Evolutionary conservation across 2,888 invertebrate species (phyloP), one percentile per base, ranked within the genome.

Genomic region (Caenorhabditis drosophilae): DNA sequence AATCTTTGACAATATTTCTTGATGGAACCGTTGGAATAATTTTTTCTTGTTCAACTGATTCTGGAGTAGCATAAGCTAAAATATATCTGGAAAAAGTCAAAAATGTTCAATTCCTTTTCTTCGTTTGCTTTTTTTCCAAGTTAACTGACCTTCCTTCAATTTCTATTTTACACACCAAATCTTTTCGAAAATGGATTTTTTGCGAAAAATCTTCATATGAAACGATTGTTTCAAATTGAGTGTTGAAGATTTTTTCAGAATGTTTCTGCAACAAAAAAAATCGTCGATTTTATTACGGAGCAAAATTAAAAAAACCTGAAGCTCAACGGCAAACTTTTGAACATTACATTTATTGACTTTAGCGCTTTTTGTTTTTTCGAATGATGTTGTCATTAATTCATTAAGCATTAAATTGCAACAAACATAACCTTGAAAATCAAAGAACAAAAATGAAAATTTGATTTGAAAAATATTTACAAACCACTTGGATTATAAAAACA

Each of bases 401-500:
- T 77, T 77, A 41, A 77, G 67, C 38, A 63, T 52, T 12, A 68
- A 59, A 41, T 73, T 77, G 53, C 77, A 77, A 60, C 77, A 77
- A 4, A 75, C 75, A 41, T 77, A 77, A 12, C 76, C 73, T 59
- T 40, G 52, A 48, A n/a, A 31, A 23, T 12, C n/a, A n/a, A n/a
- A n/a, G n/a, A n/a, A n/a, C n/a, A n/a, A n/a, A n/a, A n/a, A n/a
- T n/a, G n/a, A n/a, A n/a, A n/a, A n/a, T n/a, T n/a, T n/a, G n/a
- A n/a, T n/a, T n/a, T n/a, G n/a, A n/a, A n/a, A n/a, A n/a, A n/a
- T n/a, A n/a, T n/a, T n/a, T 18, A 34, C 54, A 27, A 15, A 67
- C 67, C 73, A 42, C 64, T 67, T n/a, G 75, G 75, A 54, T 77
- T 77, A 64, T 75, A 68, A 67, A 77, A 77, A 60, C 77, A 77